Conservation (phyloP, 2,113 vertebrate species). For the Dicentrarchus labrax region DNA sequence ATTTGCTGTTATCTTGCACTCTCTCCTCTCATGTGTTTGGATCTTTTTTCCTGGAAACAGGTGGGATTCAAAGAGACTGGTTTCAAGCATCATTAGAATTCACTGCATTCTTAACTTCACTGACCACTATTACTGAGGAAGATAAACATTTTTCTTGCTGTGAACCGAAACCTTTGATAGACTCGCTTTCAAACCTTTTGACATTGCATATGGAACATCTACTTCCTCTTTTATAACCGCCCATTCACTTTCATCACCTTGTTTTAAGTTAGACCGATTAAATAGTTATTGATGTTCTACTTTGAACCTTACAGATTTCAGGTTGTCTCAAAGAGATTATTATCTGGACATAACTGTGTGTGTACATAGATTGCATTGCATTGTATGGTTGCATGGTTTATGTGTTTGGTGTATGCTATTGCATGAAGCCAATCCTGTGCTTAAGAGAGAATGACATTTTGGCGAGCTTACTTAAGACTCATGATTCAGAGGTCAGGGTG, state of each 20-base stretch:
- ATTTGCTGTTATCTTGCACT: conserved; percentile 53
- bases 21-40: conserved; percentile 20
- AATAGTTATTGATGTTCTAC: neutral
- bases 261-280: conserved; percentile 4
- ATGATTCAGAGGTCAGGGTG: conserved; percentile 66
- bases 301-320: neutral
- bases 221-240: conserved; percentile 3
- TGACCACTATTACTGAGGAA: conserved; percentile 36
- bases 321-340: conserved; percentile 5
- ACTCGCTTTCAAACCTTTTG: conserved; percentile 7
- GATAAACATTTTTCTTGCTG: conserved; percentile 48
- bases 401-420: neutral
- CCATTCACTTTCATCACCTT: conserved; percentile 25
- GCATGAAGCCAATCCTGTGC: neutral
- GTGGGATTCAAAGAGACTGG: conserved; percentile 67
- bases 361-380: neutral
- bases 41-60: conserved; percentile 65
- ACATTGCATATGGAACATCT: neutral
- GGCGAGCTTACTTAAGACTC: conserved; percentile 39
- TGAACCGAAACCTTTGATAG: conserved; percentile 29
- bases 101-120: conserved; percentile 46
- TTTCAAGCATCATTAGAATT: conserved; percentile 72
- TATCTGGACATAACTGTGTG: neutral
- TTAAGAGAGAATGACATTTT: conserved; percentile 20
- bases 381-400: neutral